Conservation (phyloP, 2,113 vertebrate species). For the Mohoua ochrocephala region DNA sequence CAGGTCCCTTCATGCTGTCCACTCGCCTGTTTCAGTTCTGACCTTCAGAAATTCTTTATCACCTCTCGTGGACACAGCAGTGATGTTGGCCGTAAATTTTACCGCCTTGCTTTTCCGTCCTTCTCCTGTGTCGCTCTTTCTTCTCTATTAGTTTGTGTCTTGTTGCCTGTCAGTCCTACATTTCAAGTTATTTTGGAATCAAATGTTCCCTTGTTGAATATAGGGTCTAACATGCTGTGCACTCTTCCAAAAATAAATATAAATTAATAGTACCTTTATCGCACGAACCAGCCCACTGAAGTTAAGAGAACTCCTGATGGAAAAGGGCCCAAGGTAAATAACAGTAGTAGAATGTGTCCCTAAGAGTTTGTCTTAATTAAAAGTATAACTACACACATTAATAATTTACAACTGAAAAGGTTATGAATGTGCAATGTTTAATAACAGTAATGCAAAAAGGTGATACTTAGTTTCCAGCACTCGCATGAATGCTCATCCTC, state of each 20-base stretch:
- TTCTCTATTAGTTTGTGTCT: not conserved
- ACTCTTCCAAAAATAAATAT: not conserved
- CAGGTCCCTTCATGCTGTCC: not conserved
- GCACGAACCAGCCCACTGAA: not conserved
- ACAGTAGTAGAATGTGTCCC: not conserved
- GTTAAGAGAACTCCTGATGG: not conserved
- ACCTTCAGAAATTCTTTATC: conserved; percentile 54
- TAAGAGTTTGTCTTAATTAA: conserved; percentile 57
- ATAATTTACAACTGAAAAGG: conserved; percentile 47
- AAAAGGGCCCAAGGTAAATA: not conserved
- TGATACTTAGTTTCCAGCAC: conserved; percentile 47
- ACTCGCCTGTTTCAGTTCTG: not conserved
- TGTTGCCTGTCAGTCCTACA: not conserved
- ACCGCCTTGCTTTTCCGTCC: not conserved
- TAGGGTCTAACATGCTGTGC: not conserved
- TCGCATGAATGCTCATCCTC: conserved; percentile 2
- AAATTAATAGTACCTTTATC: not conserved
- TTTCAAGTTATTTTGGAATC: not conserved
- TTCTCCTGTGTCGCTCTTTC: not conserved
- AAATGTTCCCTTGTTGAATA: not conserved
- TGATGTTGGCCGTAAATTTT: conserved; percentile 39
- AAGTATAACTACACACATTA: conserved; percentile 26
- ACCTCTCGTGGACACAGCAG: not conserved
- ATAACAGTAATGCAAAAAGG: conserved; percentile 58
- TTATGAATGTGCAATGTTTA: conserved; percentile 48